Evolutionary conservation across 2,888 invertebrate species (phyloP).

Genomic region (Digitonthophagus gazella): DNA sequence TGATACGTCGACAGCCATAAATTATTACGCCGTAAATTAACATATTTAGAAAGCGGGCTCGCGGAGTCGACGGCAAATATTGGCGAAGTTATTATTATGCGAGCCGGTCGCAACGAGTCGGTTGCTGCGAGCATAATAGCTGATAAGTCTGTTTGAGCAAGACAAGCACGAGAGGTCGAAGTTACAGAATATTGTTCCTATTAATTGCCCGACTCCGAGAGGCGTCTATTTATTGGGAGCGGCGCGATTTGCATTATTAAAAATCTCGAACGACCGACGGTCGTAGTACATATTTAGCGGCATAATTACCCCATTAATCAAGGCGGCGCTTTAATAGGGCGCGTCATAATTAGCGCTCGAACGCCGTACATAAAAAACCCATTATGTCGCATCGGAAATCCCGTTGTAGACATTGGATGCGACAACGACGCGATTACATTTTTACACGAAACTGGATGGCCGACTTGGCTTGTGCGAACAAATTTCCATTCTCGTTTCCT

Average conservation of each 20-base stretch:
- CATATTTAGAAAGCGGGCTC: neutral
- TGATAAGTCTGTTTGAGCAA: neutral
- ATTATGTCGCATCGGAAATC: conserved; percentile 12
- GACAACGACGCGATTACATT: conserved; percentile 5
- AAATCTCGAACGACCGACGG: too few relatives aligned
- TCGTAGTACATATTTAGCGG: neutral
- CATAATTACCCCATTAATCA: conserved; percentile 15
- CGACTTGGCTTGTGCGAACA: neutral
- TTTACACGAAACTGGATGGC: conserved; percentile 2
- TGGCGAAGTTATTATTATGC: neutral
- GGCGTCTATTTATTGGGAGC: neutral
- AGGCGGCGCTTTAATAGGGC: conserved; percentile 3
- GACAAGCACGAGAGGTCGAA: neutral
- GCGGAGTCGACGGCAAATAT: neutral
- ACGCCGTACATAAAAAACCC: conserved; percentile 15
- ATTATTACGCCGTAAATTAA: neutral
- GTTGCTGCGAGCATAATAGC: neutral
- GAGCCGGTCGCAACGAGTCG: neutral
- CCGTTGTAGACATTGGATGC: conserved; percentile 12
- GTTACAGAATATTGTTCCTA: neutral
- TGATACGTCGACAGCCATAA: neutral
- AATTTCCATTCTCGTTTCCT: neutral
- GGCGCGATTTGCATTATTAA: neutral
- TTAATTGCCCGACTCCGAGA: neutral
- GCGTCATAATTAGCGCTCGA: conserved; percentile 9